Percentiles rank a stretch among this genome's conserved stretches.
phyloP scores from a whole-genome alignment of 2,797 vertebrate genomes.

The Alosa sapidissima region DNA sequence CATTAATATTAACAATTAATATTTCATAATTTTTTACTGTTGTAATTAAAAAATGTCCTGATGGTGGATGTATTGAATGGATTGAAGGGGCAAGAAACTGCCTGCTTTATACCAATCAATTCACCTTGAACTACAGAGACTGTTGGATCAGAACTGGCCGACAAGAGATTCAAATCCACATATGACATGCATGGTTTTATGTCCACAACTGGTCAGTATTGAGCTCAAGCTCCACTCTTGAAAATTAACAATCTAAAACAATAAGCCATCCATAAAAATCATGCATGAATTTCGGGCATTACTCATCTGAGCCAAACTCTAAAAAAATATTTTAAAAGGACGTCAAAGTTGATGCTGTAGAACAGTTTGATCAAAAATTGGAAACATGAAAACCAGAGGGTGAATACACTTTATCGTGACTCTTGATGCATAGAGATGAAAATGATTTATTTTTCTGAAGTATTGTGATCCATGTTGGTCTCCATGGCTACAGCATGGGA shows the following conservation, averaged over 20 bases:
- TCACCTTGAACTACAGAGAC: background rate
- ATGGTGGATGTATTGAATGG: no score
- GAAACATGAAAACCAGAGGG: background rate
- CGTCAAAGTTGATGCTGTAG: background rate
- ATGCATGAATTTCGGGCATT: constrained; percentile 1
- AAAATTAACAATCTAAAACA: constrained; percentile 17
- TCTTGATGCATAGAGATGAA: constrained; percentile 16
- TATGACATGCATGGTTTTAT: background rate
- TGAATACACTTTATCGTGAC: background rate
- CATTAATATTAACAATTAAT: no score
- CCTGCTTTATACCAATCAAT: background rate
- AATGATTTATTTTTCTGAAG: background rate
- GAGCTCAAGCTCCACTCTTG: background rate
- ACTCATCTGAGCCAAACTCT: background rate
- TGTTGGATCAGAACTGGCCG: background rate
- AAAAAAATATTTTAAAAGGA: background rate
- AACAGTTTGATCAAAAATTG: background rate
- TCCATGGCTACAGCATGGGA: background rate
- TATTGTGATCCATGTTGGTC: background rate
- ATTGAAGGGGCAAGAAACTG: background rate
- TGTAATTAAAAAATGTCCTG: no score
- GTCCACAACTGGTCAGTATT: constrained; percentile 11
- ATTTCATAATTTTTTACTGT: no score
- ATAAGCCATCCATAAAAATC: constrained; percentile 25
- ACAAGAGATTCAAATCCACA: background rate